phyloP scores from a whole-genome alignment of 2,888 invertebrate species.

The Chymomyza procnemis region DNA sequence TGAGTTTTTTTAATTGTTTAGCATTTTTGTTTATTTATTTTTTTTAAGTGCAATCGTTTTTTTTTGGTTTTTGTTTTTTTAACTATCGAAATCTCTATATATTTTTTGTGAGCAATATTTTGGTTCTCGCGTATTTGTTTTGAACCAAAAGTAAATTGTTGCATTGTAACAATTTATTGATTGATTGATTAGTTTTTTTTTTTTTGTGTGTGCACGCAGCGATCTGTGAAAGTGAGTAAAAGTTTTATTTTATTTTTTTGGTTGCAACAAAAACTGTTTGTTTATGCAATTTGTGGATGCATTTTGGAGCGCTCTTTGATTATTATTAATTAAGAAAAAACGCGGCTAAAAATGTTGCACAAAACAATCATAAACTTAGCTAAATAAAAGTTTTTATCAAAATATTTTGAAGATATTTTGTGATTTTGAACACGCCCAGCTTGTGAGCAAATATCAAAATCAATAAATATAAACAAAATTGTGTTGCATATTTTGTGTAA shows the following conservation, averaged over 20 bases:
- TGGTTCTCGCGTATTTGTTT: neutral
- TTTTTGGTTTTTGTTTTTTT: neutral
- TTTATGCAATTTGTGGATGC: neutral
- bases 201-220: constrained; percentile 16
- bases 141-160: constrained; percentile 10
- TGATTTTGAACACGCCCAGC: too few species aligned
- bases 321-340: neutral
- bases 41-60: neutral
- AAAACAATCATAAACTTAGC: too few species aligned
- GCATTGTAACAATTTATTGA: constrained; percentile 19
- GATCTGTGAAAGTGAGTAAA: constrained; percentile 54
- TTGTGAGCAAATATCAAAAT: too few species aligned
- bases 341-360: too few species aligned
- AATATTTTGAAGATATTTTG: too few species aligned
- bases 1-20: neutral
- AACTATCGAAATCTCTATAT: neutral
- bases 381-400: too few species aligned
- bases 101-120: neutral
- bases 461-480: too few species aligned
- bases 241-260: constrained; percentile 15
- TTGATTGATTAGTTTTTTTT: too few species aligned
- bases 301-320: neutral
- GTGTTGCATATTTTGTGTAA: too few species aligned
- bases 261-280: neutral
- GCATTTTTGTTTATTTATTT: neutral